Percentiles rank a stretch among this genome's conserved stretches.
Evolutionary conservation across 2,797 vertebrate species (phyloP).

Genomic region (Anabas testudineus): DNA sequence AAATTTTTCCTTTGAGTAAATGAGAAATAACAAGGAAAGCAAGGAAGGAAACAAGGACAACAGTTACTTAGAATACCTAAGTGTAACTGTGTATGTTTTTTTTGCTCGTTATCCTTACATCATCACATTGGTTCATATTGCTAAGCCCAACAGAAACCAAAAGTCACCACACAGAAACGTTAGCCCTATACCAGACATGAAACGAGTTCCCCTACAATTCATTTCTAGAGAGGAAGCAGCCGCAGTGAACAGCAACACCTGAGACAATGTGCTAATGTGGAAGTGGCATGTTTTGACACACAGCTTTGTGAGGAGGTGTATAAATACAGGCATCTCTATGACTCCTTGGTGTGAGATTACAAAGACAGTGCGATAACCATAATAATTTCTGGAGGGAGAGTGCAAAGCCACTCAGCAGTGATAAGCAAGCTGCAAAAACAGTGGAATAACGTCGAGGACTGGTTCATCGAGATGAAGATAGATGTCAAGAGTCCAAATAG

Average conservation of each 20-base stretch:
- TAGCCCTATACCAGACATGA: conserved; percentile 23
- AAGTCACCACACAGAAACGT: conserved; percentile 1
- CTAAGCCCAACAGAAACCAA: conserved; percentile 12
- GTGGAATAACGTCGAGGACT: conserved; percentile 26
- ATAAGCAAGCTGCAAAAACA: conserved; percentile 42
- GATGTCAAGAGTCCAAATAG: conserved; percentile 34
- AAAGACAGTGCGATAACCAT: conserved; percentile 44
- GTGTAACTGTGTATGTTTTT: too few relatives aligned
- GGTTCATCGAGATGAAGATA: conserved; percentile 35
- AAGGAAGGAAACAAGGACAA: not conserved
- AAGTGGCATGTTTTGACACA: conserved; percentile 36
- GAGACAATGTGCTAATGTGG: conserved; percentile 36
- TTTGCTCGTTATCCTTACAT: not conserved
- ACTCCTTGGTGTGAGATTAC: conserved; percentile 37
- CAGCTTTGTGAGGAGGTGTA: conserved; percentile 13
- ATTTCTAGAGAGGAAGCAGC: conserved; percentile 7
- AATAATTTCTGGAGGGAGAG: conserved; percentile 39
- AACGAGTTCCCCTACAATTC: conserved; percentile 13
- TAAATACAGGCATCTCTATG: conserved; percentile 17
- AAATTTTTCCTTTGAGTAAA: not conserved
- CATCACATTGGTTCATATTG: conserved; percentile 14
- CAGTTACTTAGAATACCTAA: not conserved
- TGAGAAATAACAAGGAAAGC: not conserved
- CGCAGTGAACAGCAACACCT: conserved; percentile 15
- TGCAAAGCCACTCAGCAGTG: conserved; percentile 12